Evolutionary conservation across 2,888 invertebrate species (phyloP).

Genomic region (Bugula neritina): DNA sequence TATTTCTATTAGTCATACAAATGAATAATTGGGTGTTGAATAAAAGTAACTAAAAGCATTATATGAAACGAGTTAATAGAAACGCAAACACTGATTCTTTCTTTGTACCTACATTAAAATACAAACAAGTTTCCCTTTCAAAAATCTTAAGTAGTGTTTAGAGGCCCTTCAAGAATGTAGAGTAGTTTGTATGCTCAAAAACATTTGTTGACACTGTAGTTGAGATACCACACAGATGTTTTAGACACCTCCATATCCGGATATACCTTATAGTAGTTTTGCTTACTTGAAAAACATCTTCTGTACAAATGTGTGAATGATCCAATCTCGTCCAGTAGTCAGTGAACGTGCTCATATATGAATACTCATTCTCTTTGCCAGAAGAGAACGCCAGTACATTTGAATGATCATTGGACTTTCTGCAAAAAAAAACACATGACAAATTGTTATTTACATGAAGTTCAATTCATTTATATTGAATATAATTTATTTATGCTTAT

Average conservation of each 20-base stretch:
- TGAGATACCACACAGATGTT: too few species aligned
- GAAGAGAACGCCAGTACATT: conserved; percentile 52
- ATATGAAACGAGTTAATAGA: neutral
- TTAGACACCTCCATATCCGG: too few species aligned
- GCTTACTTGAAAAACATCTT: conserved; percentile 48
- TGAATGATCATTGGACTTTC: conserved; percentile 40
- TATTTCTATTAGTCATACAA: neutral
- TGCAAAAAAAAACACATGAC: too few species aligned
- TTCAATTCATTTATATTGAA: too few species aligned
- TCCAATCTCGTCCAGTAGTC: conserved; percentile 45
- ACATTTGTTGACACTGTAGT: too few species aligned
- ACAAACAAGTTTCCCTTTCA: too few species aligned
- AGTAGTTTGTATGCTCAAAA: too few species aligned
- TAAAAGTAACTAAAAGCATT: neutral
- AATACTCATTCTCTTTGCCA: conserved; percentile 47
- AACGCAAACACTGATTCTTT: neutral
- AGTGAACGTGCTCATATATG: conserved; percentile 49
- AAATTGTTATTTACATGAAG: too few species aligned
- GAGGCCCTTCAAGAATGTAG: too few species aligned
- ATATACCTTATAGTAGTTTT: neutral
- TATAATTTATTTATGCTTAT: too few species aligned
- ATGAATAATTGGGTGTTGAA: neutral
- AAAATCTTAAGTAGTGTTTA: too few species aligned
- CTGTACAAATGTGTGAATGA: conserved; percentile 46
- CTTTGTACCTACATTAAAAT: neutral